phyloP scores from a whole-genome alignment of 2,113 vertebrate species.

The Sphaerodactylus townsendi region DNA sequence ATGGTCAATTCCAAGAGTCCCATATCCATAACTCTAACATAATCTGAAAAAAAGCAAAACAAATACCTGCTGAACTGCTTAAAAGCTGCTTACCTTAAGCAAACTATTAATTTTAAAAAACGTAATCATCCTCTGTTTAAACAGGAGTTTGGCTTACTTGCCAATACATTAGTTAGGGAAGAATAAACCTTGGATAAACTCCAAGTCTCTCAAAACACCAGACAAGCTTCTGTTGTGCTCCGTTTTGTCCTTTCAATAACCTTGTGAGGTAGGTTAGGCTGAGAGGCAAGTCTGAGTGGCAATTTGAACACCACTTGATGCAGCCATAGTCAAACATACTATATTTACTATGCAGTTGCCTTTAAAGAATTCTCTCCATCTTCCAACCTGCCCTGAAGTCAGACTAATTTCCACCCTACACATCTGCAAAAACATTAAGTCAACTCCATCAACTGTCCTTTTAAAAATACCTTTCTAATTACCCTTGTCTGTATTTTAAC shows the following conservation, averaged over 20 bases:
- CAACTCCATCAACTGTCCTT: no score
- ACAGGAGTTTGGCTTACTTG: background rate
- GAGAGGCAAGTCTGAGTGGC: no score
- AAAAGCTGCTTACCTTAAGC: background rate
- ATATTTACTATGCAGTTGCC: background rate
- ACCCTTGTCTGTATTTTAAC: background rate
- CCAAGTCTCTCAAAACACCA: no score
- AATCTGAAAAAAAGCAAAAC: constrained; percentile 79
- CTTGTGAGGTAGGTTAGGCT: no score
- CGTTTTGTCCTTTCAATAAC: no score
- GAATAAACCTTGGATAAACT: no score
- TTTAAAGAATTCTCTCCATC: background rate
- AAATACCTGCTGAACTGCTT: background rate
- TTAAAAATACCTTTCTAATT: background rate
- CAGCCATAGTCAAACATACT: no score
- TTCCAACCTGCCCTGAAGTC: background rate
- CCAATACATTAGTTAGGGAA: no score
- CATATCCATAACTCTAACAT: constrained; percentile 97
- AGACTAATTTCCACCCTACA: background rate
- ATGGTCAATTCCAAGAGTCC: constrained; percentile 94
- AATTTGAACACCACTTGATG: no score
- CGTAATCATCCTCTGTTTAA: background rate
- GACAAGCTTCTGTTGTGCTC: no score
- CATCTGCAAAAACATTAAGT: no score
- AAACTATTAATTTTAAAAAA: background rate